phyloP scores from a whole-genome alignment of 2,113 vertebrate genomes.

The Callipepla squamata region DNA sequence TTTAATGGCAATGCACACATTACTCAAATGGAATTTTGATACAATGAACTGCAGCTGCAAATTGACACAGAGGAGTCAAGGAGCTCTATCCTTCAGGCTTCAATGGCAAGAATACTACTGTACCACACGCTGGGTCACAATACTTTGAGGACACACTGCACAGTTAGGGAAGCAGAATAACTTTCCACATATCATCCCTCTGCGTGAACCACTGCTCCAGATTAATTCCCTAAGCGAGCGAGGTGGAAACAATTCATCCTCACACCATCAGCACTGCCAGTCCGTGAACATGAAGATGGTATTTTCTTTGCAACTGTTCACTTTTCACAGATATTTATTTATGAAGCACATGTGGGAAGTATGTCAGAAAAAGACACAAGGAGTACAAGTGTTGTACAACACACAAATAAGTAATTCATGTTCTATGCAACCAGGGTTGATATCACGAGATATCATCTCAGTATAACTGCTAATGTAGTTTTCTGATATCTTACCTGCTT shows the following conservation, averaged over 20 bases:
- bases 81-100: not conserved
- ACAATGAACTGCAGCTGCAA: not conserved
- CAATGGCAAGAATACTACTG: not conserved
- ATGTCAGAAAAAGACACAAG: not conserved
- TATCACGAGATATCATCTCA: not conserved
- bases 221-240: rapidly evolving
- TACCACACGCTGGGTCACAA: not conserved
- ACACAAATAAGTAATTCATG: not conserved
- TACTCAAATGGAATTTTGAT: not conserved
- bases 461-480: not conserved
- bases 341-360: not conserved
- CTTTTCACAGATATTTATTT: not conserved
- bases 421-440: not conserved
- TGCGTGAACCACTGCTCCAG: not conserved
- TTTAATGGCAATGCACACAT: not conserved
- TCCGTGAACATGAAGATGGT: not conserved
- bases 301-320: not conserved
- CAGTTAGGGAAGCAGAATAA: not conserved
- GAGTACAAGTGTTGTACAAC: not conserved
- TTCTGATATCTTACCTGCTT: not conserved
- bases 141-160: not conserved
- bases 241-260: not conserved
- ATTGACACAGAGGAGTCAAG: not conserved
- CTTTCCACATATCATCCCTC: not conserved
- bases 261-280: not conserved